Evolutionary conservation across 2,888 invertebrate genomes (phyloP), one percentile per base, ranked within the genome.

Genomic region (Drosophila meridiana): DNA sequence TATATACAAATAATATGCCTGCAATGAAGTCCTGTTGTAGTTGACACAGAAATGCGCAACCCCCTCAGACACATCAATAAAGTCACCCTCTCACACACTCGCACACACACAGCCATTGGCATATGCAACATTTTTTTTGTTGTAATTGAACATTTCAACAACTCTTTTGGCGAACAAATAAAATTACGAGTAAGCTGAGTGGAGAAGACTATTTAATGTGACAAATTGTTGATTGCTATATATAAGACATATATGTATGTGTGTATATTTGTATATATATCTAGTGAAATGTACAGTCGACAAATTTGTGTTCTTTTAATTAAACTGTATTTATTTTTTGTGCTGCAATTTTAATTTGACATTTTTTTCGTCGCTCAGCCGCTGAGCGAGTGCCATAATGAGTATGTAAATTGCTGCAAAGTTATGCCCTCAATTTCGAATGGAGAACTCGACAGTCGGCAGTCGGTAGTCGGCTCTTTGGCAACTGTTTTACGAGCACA

Each of bases 341-440:
- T 40, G 59, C 50, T 75, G 67, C 43, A 65, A 65, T 78, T 77
- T 82, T 59, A 50, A 76, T 73, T 66, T 63, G 45, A 52, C 60
- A 56, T 55, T 72, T 70, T 63, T 56, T 55, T 43, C 57, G 47
- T 20, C 36, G 36, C 66, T 43, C 61, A 26, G 62, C 62, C 56
- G 70, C 71, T 81, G 69, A 88, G 64, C 86, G 76, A 61, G 66
- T 65, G 72, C 62, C 69, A 71, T 78, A 85, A 85, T 90, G 89
- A 90, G 90, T 83, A 90, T 88, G 90, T 85, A 85, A 85, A 85
- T 90, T 85, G 68, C 80, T 63, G 80, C 30, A 76, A 90, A 90
- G 85, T 90, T 85, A 85, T 83, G 87, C 68, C 74, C 86, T 76
- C 82, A 89, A 78, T 82, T 84, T 69, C 75, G 32, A 67, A 61